These are phyloP conservation scores for Drosophila ambigua DNA, from an alignment of 1,140 invertebrate genomes.

Conservation along the genomic window DNA sequence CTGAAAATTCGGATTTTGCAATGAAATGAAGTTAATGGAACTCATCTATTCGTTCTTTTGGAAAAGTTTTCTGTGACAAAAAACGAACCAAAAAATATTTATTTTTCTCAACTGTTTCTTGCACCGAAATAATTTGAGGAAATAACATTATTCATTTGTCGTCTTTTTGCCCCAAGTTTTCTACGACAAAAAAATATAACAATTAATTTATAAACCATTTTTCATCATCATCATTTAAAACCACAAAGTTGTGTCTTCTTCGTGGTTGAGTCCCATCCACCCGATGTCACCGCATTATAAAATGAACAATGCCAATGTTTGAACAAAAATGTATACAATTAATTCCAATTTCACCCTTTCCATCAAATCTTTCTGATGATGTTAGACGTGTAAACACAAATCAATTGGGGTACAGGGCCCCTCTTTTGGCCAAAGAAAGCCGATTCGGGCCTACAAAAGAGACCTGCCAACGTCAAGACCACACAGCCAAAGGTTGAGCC, in stretches of 20 bases:
- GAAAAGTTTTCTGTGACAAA: too few species aligned
- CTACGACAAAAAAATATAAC: neutral
- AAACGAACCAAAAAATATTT: too few species aligned
- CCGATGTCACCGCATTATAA: slow-evolving; percentile 32
- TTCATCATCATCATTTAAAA: too few species aligned
- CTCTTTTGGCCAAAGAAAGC: slow-evolving; percentile 31
- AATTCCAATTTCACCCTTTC: slow-evolving; percentile 33
- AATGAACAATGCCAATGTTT: slow-evolving; percentile 29
- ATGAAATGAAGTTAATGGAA: too few species aligned
- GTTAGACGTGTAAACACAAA: slow-evolving; percentile 53
- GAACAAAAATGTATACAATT: slow-evolving; percentile 29
- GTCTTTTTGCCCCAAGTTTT: neutral
- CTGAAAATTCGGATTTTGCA: too few species aligned
- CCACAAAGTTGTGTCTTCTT: slow-evolving; percentile 27
- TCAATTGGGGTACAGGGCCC: slow-evolving; percentile 29
- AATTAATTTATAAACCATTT: slow-evolving; percentile 5
- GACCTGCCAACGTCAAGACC: slow-evolving; percentile 43
- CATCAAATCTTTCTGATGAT: slow-evolving; percentile 33
- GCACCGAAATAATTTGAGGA: too few species aligned
- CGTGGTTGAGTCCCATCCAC: slow-evolving; percentile 11
- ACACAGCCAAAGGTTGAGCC: slow-evolving; percentile 39
- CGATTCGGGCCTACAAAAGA: slow-evolving; percentile 29
- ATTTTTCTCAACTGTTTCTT: too few species aligned
- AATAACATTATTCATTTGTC: too few species aligned
- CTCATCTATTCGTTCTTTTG: too few species aligned